phyloP scores from a whole-genome alignment of 2,888 invertebrate species.

The Trachelus tabidus region DNA sequence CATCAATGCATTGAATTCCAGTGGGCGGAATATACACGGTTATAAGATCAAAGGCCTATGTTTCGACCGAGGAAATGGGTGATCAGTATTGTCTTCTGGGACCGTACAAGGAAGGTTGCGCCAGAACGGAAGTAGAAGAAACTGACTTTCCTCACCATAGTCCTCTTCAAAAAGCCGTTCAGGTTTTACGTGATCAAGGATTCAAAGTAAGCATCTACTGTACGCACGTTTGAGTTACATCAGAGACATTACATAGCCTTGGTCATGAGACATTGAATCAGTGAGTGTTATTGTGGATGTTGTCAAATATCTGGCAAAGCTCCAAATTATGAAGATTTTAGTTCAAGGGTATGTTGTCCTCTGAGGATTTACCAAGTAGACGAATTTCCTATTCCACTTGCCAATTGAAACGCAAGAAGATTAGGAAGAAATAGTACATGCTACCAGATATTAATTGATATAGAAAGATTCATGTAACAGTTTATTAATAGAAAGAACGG shows the following conservation, averaged over 20 bases:
- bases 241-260: not conserved
- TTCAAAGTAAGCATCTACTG: conserved; percentile 75
- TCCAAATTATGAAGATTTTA: not conserved
- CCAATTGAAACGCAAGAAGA: not conserved
- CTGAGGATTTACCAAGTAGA: not conserved
- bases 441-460: not conserved
- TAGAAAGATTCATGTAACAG: not conserved
- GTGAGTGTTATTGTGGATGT: not conserved
- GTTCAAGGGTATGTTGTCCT: not conserved
- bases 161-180: conserved; percentile 80
- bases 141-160: conserved; percentile 84
- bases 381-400: not conserved
- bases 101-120: conserved; percentile 94
- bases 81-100: conserved; percentile 96
- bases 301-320: not conserved
- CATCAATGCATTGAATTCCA: conserved; percentile 62
- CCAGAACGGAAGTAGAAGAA: conserved; percentile 95
- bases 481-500: not conserved
- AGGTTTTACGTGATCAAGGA: conserved; percentile 83
- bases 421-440: not conserved
- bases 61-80: conserved; percentile 97
- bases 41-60: conserved; percentile 95
- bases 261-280: not conserved
- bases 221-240: not conserved
- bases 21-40: conserved; percentile 99